phyloP scores from a whole-genome alignment of 2,888 invertebrate genomes.

The Metellina segmentata region DNA sequence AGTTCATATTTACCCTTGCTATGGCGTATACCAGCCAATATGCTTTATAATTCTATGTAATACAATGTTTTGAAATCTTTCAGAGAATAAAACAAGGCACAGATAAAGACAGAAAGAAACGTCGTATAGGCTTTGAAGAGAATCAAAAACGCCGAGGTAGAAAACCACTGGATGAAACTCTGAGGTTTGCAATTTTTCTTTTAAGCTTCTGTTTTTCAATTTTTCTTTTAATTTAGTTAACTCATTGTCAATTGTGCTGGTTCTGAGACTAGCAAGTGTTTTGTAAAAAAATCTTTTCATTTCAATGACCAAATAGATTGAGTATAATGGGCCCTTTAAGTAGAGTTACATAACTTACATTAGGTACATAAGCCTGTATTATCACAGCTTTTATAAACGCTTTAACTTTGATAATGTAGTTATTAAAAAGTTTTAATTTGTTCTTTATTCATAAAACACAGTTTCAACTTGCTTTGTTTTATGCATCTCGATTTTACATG shows the following conservation, averaged over 20 bases:
- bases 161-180: conserved; percentile 73
- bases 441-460: background rate
- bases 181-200: conserved; percentile 54
- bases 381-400: background rate
- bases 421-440: too few species aligned
- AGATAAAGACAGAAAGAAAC: conserved; percentile 76
- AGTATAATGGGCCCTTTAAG: too few species aligned
- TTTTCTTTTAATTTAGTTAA: too few species aligned
- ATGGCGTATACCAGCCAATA: background rate
- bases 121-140: conserved; percentile 57
- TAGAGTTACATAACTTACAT: too few species aligned
- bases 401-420: background rate
- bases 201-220: background rate
- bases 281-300: too few species aligned
- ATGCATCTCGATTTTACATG: too few species aligned
- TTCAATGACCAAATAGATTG: too few species aligned
- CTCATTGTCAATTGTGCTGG: too few species aligned
- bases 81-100: conserved; percentile 65
- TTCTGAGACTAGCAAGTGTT: too few species aligned
- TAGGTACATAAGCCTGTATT: background rate
- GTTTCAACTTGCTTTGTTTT: background rate
- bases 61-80: conserved; percentile 3
- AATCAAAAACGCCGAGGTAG: conserved; percentile 78
- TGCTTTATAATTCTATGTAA: background rate
- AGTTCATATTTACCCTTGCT: background rate